Evolutionary conservation across 2,113 vertebrate species (phyloP), one percentile per base, ranked within the genome.

Genomic region (Misgurnus anguillicaudatus): DNA sequence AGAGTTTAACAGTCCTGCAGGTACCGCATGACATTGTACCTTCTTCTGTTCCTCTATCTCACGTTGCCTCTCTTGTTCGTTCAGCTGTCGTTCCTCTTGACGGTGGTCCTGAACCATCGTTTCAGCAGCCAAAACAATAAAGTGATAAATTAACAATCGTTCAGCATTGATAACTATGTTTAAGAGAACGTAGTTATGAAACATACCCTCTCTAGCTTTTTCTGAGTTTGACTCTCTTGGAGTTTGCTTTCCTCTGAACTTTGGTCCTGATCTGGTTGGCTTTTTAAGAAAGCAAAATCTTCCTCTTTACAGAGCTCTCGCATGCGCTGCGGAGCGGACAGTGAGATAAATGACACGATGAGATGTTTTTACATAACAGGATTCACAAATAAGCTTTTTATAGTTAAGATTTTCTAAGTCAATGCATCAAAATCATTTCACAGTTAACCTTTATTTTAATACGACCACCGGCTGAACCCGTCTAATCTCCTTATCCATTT

Each of bases 271-370:
- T 68, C 3, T 19, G 4, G 65, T 70, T 17, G 70, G 48, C 11
- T 64, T 16, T 4, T 88, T 79, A 91, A 80, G 82, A 93, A 92
- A 0, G 47, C 79, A 16, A 91, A 92, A 79, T 93, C 91, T 62
- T 92, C 92, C 81, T 92, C 91, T 86, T 89, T 92, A 69, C 90
- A 92, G 67, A 92, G 82, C 39, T 84, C 87, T 76, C 92, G 86
- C 92, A 93, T 91, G 14, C 90, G 87, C 91, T 93, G 6, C 41
- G 70, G 63, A 21, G 9, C 41, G 68, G n/a, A 82, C 7, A 51
- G 57, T 6, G 6, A 41, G 36, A 61, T 13, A 47, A 48, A 67
- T 21, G 6, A 64, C 19, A n/a, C 2, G 36, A 31, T 62, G 6
- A 42, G 14, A 72, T 19, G 9, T 21, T 60, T 19, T 57, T 57